Evolutionary conservation across 2,797 vertebrate species (phyloP).

Genomic region (Anisognathus igniventris): DNA sequence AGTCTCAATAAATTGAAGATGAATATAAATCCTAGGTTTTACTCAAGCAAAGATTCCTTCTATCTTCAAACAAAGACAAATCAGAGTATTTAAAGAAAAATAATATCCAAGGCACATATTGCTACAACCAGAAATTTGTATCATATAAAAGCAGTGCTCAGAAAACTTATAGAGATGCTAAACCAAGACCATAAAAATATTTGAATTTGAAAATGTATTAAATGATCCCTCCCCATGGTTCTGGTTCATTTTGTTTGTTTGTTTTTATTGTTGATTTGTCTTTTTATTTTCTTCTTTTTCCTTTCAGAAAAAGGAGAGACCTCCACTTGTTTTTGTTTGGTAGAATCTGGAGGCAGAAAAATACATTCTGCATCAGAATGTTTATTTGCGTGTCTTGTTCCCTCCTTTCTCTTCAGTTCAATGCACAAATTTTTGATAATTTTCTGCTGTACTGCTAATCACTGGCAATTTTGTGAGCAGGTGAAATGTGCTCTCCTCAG

Average conservation of each 20-base stretch:
- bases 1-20: not conserved
- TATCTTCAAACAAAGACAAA: not conserved
- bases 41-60: not conserved
- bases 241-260: not conserved
- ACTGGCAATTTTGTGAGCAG: not conserved
- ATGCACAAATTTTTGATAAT: not conserved
- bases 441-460: not conserved
- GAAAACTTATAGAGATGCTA: not conserved
- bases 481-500: not conserved
- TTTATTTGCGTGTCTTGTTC: not conserved
- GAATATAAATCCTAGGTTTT: not conserved
- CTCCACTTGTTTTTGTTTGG: not conserved
- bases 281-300: not conserved
- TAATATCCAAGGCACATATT: not conserved
- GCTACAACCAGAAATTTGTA: not conserved
- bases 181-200: not conserved
- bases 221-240: not conserved
- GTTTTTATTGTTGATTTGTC: not conserved
- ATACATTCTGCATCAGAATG: not conserved
- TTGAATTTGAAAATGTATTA: not conserved
- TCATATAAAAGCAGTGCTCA: not conserved
- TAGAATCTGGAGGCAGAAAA: not conserved
- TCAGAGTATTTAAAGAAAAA: not conserved
- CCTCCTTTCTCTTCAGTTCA: not conserved
- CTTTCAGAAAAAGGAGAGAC: not conserved